These are phyloP conservation scores for Eilema depressum DNA, from an alignment of 2,888 invertebrate genomes.

Conservation along the genomic window DNA sequence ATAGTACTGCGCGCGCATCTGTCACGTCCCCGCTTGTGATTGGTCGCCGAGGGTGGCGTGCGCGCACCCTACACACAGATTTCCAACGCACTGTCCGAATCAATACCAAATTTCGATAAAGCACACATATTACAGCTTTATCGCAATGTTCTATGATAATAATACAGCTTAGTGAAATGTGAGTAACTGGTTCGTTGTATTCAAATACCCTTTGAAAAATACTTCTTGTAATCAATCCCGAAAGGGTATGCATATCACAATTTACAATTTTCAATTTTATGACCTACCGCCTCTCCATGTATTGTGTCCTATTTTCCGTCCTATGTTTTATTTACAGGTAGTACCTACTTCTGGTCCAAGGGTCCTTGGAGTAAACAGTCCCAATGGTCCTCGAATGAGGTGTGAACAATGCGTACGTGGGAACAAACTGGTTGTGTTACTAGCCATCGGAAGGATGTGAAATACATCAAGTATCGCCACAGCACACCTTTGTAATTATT, in stretches of 20 bases:
- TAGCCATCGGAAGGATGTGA: slow-evolving; percentile 73
- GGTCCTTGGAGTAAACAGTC: slow-evolving; percentile 21
- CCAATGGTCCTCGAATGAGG: slow-evolving; percentile 51
- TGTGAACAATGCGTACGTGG: slow-evolving; percentile 48
- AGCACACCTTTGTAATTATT: slow-evolving; percentile 69
- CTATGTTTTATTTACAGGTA: slow-evolving; percentile 2
- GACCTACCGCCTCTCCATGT: not conserved
- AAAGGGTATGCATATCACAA: not conserved
- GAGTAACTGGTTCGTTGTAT: not conserved
- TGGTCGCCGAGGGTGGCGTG: slow-evolving; percentile 48
- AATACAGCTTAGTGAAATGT: not conserved
- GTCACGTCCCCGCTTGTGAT: slow-evolving; percentile 69
- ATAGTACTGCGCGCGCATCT: slow-evolving; percentile 80
- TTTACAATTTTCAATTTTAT: not conserved
- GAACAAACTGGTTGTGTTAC: slow-evolving; percentile 35
- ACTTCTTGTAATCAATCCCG: not conserved
- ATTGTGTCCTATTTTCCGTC: not conserved
- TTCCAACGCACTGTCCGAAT: slow-evolving; percentile 77
- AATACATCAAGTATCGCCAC: slow-evolving; percentile 52
- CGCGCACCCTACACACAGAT: slow-evolving; percentile 79
- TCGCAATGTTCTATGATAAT: slow-evolving; percentile 42
- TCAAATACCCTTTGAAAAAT: not conserved
- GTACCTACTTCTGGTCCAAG: slow-evolving; percentile 14
- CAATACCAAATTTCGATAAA: slow-evolving; percentile 78
- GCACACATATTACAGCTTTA: slow-evolving; percentile 50